Percentiles rank a stretch among this genome's conserved stretches.
Conservation (phyloP, 2,113 vertebrate species). For the Struthio camelus region DNA sequence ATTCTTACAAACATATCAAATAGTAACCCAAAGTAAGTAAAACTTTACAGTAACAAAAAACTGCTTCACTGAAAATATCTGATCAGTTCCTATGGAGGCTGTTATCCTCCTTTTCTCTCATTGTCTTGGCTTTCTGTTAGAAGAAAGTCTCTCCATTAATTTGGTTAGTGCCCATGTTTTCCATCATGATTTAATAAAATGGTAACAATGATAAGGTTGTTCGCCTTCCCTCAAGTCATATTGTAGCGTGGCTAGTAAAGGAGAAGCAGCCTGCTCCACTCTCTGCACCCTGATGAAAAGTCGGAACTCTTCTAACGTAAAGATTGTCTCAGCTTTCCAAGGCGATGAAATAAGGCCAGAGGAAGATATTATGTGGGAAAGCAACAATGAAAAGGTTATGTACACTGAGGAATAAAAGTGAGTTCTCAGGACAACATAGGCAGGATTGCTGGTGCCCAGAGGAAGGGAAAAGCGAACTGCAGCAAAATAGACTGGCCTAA, state of each 20-base stretch:
- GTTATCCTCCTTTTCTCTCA: neutral
- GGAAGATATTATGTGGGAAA: neutral
- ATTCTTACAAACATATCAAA: neutral
- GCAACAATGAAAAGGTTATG: neutral
- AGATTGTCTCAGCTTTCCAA: neutral
- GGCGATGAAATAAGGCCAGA: neutral
- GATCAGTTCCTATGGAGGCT: accelerated
- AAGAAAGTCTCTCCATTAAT: neutral
- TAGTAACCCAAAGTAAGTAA: neutral
- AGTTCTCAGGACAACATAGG: neutral
- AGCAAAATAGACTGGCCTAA: neutral
- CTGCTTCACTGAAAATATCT: neutral
- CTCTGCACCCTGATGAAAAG: neutral
- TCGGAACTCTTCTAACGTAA: neutral
- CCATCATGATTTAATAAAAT: neutral
- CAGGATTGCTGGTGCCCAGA: neutral
- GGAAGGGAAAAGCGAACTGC: neutral
- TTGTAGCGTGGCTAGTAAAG: neutral
- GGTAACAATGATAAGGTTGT: neutral
- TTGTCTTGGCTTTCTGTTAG: neutral
- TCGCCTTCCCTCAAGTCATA: neutral
- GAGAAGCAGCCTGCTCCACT: neutral
- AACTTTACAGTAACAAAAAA: neutral
- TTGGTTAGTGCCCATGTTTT: neutral
- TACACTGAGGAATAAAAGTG: neutral